Percentiles rank a stretch among this genome's conserved stretches.
Conservation (phyloP, 2,113 vertebrate genomes). For the Anas platyrhynchos region DNA sequence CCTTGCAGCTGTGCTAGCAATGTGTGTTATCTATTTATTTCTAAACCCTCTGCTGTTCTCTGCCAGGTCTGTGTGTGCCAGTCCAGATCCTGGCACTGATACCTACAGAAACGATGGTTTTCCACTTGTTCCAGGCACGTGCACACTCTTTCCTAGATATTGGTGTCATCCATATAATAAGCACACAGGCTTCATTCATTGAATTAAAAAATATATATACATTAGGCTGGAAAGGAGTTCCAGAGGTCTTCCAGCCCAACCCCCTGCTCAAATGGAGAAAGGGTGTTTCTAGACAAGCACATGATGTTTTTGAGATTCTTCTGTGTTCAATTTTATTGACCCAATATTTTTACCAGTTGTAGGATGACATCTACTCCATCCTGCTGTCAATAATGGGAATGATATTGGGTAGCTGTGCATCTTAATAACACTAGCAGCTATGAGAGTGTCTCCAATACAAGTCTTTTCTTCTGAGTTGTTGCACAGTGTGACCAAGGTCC, state of each 20-base stretch:
- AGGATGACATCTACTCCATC: background rate
- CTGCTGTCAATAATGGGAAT: background rate
- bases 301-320: background rate
- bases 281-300: background rate
- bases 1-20: background rate
- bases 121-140: too few relatives aligned
- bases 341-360: background rate
- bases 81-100: background rate
- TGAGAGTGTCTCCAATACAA: background rate
- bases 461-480: background rate
- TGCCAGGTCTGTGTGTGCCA: too few relatives aligned
- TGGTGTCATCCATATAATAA: background rate
- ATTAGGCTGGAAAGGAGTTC: background rate
- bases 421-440: background rate
- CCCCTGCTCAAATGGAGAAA: background rate
- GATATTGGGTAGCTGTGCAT: background rate
- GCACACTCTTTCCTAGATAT: background rate
- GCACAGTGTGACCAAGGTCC: background rate
- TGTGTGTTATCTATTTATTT: accelerated
- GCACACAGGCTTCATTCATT: background rate
- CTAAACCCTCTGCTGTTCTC: background rate
- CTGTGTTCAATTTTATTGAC: background rate
- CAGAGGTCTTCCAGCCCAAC: background rate
- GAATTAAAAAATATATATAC: background rate
- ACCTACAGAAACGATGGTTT: background rate